Conservation (phyloP, 2,888 invertebrate species). For the Paralinhomoeus sp. region DNA sequence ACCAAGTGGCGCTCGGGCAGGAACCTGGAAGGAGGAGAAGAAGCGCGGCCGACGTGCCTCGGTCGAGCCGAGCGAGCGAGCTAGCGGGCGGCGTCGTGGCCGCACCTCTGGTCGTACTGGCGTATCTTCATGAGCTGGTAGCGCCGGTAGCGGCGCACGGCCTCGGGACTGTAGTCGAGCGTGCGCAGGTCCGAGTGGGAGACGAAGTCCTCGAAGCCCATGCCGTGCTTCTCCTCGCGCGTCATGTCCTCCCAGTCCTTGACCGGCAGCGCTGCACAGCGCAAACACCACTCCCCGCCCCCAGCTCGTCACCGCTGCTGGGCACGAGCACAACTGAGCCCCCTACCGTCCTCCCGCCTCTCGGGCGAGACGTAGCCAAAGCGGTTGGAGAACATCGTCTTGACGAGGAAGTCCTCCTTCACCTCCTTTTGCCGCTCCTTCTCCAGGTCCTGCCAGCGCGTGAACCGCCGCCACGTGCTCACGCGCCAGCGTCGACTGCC, state of each 20-base stretch:
- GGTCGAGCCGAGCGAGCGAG: no score
- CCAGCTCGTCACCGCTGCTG: no score
- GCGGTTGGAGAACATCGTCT: slow-evolving; percentile 13
- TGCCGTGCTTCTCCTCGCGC: slow-evolving; percentile 14
- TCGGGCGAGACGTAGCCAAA: slow-evolving; percentile 19
- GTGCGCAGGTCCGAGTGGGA: slow-evolving; percentile 18
- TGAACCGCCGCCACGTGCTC: slow-evolving; percentile 4
- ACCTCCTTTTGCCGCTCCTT: slow-evolving; percentile 9
- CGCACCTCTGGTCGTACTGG: slow-evolving; percentile 23
- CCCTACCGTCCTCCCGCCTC: slow-evolving; percentile 13
- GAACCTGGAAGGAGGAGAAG: no score
- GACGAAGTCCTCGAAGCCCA: slow-evolving; percentile 6
- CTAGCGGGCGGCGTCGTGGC: neutral
- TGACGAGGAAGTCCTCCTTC: slow-evolving; percentile 10
- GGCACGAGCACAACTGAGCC: no score
- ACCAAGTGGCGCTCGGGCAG: slow-evolving; percentile 19
- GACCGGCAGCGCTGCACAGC: slow-evolving; percentile 12
- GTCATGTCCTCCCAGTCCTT: slow-evolving; percentile 16
- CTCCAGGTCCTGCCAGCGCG: slow-evolving; percentile 14
- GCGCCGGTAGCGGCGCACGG: slow-evolving; percentile 15
- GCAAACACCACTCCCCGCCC: no score
- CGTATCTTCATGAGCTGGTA: slow-evolving; percentile 16
- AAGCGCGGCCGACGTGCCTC: no score
- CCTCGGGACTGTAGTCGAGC: slow-evolving; percentile 17
- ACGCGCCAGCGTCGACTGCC: no score